phyloP scores from a whole-genome alignment of 2,113 vertebrate species.

The Cinclus cinclus region DNA sequence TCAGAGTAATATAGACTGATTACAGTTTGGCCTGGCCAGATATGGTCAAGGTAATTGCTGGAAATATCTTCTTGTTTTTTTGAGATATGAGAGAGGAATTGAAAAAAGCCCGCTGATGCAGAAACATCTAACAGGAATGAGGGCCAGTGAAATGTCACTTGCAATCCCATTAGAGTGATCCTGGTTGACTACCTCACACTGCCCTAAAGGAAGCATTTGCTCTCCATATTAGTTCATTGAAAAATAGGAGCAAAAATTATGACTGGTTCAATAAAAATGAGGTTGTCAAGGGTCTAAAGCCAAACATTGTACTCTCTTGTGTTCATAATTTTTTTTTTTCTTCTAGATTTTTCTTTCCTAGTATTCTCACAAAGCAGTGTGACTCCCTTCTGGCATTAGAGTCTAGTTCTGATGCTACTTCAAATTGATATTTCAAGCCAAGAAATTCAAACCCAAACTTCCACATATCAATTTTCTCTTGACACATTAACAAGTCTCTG shows the following conservation, averaged over 20 bases:
- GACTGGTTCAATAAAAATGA: neutral
- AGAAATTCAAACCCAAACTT: neutral
- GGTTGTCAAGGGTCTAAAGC: neutral
- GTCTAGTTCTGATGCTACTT: neutral
- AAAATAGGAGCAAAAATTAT: neutral
- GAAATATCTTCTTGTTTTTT: slow-evolving; percentile 38
- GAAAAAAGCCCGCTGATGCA: slow-evolving; percentile 40
- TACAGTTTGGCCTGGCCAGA: neutral
- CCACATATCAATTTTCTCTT: neutral
- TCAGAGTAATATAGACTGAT: neutral
- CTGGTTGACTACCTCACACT: neutral
- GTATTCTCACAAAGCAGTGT: neutral
- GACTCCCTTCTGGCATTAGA: neutral
- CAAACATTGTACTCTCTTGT: neutral
- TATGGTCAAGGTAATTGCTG: slow-evolving; percentile 17
- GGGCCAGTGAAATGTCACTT: slow-evolving; percentile 38
- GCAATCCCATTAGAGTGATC: slow-evolving; percentile 35
- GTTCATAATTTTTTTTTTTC: neutral
- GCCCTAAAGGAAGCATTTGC: slow-evolving; percentile 7
- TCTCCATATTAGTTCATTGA: neutral
- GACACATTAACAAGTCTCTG: slow-evolving; percentile 2
- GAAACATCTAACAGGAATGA: slow-evolving; percentile 51
- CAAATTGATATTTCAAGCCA: neutral
- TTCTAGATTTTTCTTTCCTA: slow-evolving; percentile 7
- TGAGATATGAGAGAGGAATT: neutral